Percentiles rank a stretch among this genome's conserved stretches.
Conservation (phyloP, 2,797 vertebrate genomes). For the Gymnopithys bicolor region DNA sequence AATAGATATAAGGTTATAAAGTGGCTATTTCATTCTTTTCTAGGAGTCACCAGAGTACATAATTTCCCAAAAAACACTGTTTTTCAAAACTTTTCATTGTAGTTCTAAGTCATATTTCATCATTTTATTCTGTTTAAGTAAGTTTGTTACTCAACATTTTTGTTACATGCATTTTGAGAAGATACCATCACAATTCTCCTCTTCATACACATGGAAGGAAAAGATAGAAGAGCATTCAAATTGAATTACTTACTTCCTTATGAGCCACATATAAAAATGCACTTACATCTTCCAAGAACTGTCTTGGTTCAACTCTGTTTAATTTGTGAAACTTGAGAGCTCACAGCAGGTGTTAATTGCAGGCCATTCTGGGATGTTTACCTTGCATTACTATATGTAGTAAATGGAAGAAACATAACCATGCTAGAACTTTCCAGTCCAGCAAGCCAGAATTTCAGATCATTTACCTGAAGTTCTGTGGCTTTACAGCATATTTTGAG, state of each 20-base stretch:
- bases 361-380: slow-evolving; percentile 33
- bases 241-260: background rate
- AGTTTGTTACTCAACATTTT: background rate
- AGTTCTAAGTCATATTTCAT: background rate
- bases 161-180: background rate
- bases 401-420: slow-evolving; percentile 33
- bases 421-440: slow-evolving; percentile 1
- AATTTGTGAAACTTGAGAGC: slow-evolving; percentile 16
- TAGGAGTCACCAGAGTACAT: background rate
- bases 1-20: background rate
- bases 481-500: background rate
- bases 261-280: background rate
- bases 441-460: slow-evolving; percentile 17
- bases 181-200: background rate
- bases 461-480: slow-evolving; percentile 23
- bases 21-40: background rate
- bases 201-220: background rate
- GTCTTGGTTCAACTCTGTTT: background rate
- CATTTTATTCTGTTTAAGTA: background rate
- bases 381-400: background rate
- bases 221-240: background rate
- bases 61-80: background rate
- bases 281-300: background rate
- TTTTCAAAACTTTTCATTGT: background rate
- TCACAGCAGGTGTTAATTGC: slow-evolving; percentile 33